Evolutionary conservation across 2,888 invertebrate genomes (phyloP).

Genomic region (Hoplodrina blanda): DNA sequence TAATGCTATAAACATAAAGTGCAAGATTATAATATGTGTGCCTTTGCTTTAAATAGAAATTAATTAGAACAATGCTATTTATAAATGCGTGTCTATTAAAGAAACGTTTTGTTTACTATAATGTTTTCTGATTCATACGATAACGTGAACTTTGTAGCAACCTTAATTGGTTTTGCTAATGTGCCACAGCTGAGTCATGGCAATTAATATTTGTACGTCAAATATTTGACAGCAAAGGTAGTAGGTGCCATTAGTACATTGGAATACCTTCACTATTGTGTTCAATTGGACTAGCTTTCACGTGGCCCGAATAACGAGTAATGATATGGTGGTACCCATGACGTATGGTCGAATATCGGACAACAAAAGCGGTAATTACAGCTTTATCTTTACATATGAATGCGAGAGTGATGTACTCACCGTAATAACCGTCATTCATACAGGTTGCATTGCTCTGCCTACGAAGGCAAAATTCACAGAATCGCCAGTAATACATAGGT

Average conservation of each 20-base stretch:
- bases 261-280: slow-evolving; percentile 61
- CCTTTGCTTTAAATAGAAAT: slow-evolving; percentile 38
- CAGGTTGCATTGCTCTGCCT: not conserved
- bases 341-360: slow-evolving; percentile 52
- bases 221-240: slow-evolving; percentile 32
- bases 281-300: slow-evolving; percentile 67
- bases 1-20: not conserved
- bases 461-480: too few species aligned
- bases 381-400: slow-evolving; percentile 26
- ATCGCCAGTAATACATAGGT: too few species aligned
- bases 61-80: slow-evolving; percentile 38
- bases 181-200: slow-evolving; percentile 40
- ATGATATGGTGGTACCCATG: slow-evolving; percentile 57
- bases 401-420: slow-evolving; percentile 27
- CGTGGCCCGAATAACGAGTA: slow-evolving; percentile 63
- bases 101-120: slow-evolving; percentile 43
- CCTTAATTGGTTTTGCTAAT: slow-evolving; percentile 43
- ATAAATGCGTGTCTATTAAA: slow-evolving; percentile 32
- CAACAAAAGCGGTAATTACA: slow-evolving; percentile 48
- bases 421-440: slow-evolving; percentile 9
- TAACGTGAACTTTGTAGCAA: slow-evolving; percentile 25
- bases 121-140: slow-evolving; percentile 42
- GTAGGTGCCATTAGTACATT: slow-evolving; percentile 26
- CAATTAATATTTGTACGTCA: slow-evolving; percentile 34
- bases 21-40: not conserved